Evolutionary conservation across 2,797 vertebrate species (phyloP), one percentile per base, ranked within the genome.

Genomic region (Gymnocypris eckloni): DNA sequence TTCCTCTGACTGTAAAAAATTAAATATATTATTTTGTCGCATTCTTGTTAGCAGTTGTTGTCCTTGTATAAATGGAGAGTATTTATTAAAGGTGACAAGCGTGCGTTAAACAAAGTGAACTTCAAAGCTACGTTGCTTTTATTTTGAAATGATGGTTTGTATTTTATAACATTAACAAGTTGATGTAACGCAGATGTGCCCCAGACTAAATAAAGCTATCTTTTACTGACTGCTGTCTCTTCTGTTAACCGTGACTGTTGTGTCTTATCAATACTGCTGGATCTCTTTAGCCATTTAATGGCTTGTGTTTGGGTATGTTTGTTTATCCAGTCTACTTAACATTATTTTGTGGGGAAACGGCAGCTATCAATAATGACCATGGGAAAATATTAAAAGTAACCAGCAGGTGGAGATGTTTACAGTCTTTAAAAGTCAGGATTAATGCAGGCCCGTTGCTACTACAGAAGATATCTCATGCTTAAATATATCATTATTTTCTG

Each of bases 61-160:
- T 88, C 90, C 92, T 93, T 95, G 92, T 95, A 93, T 92, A 92
- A 92, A 92, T 86, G 84, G 91, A 91, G 91, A 93, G 85, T 95
- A 96, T 96, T 96, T 96, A 96, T 96, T 96, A 91, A 95, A 93
- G 83, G 81, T 86, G 83, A 90, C 78, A 86, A 85, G 90, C 91
- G 93, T 95, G 94, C 93, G 93, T 93, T 88, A 92, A 94, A 93
- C 87, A 64, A 66, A 92, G 76, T 82, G 85, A 90, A 94, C 90
- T 91, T 93, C 92, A 93, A 93, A 94, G 91, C 94, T 94, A 95
- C 94, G 93, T 96, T 95, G 96, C 97, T 98, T 99, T 98, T 97
- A 98, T 98, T 99, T 98, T 97, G 92, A 98, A 97, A 97, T 97
- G 96, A 96, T 97, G 94, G 92, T 95, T 96, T 96, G 91, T 97